Evolutionary conservation across 2,113 vertebrate genomes (phyloP).

Genomic region (Hydropotes inermis): DNA sequence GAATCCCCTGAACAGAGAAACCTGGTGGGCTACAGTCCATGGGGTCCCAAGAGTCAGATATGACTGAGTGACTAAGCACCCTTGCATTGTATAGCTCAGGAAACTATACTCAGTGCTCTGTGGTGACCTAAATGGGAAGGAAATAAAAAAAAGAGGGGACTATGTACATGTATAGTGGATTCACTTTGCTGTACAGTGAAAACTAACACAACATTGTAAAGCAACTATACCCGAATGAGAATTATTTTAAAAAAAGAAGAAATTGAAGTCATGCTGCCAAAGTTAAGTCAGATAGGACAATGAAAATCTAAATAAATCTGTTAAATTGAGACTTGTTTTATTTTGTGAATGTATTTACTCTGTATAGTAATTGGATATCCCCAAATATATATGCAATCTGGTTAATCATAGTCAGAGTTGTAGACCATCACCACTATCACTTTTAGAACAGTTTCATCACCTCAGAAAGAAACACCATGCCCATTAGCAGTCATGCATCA

Average conservation of each 20-base stretch:
- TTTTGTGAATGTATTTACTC: not conserved
- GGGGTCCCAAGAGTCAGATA: not conserved
- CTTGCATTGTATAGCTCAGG: not conserved
- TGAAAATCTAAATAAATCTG: not conserved
- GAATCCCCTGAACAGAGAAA: not conserved
- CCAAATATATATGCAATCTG: not conserved
- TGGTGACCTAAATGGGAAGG: not conserved
- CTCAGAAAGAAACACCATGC: not conserved
- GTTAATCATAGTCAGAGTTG: not conserved
- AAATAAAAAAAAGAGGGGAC: not conserved
- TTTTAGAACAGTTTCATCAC: not conserved
- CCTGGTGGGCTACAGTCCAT: not conserved
- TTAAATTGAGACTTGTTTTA: not conserved
- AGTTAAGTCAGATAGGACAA: not conserved
- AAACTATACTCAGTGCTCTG: not conserved
- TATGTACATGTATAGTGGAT: not conserved
- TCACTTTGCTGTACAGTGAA: not conserved
- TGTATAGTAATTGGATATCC: not conserved
- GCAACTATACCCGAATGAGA: not conserved
- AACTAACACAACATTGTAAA: not conserved
- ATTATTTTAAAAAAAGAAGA: not conserved
- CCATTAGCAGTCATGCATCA: not conserved
- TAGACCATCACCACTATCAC: not conserved
- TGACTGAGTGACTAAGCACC: not conserved
- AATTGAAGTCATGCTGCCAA: not conserved